Percentiles rank a stretch among this genome's conserved stretches.
Evolutionary conservation across 2,113 vertebrate genomes (phyloP).

Genomic region (Capreolus pygargus): DNA sequence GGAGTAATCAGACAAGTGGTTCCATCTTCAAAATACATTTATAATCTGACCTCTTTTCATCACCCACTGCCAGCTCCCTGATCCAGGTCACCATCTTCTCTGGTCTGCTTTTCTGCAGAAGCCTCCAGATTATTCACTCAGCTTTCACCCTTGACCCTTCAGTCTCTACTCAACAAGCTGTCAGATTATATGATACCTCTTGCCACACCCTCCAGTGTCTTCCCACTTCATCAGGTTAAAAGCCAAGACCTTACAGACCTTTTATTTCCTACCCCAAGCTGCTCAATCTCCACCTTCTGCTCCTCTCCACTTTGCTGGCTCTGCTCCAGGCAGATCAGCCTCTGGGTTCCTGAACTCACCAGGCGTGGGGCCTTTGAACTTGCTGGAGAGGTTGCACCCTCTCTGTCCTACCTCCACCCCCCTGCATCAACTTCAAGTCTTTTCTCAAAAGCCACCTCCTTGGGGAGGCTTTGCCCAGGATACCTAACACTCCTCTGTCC

Average conservation of each 20-base stretch:
- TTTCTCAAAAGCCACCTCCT: background rate
- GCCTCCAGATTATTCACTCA: background rate
- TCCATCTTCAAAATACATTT: background rate
- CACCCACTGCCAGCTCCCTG: background rate
- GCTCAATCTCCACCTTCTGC: background rate
- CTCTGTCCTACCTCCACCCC: background rate
- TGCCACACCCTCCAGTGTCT: background rate
- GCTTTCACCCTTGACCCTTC: background rate
- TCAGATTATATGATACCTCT: background rate
- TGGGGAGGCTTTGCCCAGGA: background rate
- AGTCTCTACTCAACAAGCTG: background rate
- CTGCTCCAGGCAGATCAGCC: background rate
- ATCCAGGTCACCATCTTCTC: background rate
- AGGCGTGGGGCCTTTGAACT: background rate
- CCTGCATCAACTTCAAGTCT: background rate
- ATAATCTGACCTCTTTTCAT: background rate
- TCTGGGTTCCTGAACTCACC: background rate
- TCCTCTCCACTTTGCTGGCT: background rate
- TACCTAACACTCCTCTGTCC: background rate
- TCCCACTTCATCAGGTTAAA: background rate
- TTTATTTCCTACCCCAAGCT: background rate
- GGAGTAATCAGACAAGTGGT: background rate
- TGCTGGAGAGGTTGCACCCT: background rate
- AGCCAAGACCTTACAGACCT: background rate
- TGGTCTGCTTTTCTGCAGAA: background rate